Evolutionary conservation across 2,113 vertebrate species (phyloP), one percentile per base, ranked within the genome.

Genomic region (Silurus meridionalis): DNA sequence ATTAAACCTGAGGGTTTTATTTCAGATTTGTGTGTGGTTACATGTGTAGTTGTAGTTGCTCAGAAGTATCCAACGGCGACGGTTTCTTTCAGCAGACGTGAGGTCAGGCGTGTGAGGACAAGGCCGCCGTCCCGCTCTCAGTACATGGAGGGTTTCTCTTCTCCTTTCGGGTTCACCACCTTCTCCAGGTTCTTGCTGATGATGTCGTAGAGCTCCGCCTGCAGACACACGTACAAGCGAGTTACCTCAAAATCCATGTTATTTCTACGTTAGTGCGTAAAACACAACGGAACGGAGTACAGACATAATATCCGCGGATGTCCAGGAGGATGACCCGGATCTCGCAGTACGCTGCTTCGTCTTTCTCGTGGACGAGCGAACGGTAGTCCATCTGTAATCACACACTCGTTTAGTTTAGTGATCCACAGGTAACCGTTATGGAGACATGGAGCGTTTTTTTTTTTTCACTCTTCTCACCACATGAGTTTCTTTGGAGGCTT

Each of bases 61-160:
- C 55, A 58, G 77, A 60, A 21, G 3, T 46, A 37, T 58, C 5
- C 8, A 11, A 46, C 0, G 60, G 17, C 37, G 61, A 48, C 78
- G 48, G 78, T 9, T 6, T 61, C 61, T 23, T 28, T 23, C 37
- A 19, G 23, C 57, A 17, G 78, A 23, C 6, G 48, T 23, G 57
- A 17, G 7, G 80, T 25, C 48, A 69, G 50, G 64, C 37, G 63
- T 9, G 48, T 28, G 63, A 17, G 23, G 23, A 80, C 2, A n/a
- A 25, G 15, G 19, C 52, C 72, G 3, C n/a, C 6, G 6, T 53
- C 25, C 63, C 46, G 8, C 28, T 69, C 61, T 95, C 91, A 96
- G 86, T 96, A 98, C 97, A 98, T 98, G 57, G 96, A 95, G 0
- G 96, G 93, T 90, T 97, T 98, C 92, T 97, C 97, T 89, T 97